Evolutionary conservation across 2,113 vertebrate species (phyloP), one percentile per base, ranked within the genome.

Genomic region (Anhinga rufa): DNA sequence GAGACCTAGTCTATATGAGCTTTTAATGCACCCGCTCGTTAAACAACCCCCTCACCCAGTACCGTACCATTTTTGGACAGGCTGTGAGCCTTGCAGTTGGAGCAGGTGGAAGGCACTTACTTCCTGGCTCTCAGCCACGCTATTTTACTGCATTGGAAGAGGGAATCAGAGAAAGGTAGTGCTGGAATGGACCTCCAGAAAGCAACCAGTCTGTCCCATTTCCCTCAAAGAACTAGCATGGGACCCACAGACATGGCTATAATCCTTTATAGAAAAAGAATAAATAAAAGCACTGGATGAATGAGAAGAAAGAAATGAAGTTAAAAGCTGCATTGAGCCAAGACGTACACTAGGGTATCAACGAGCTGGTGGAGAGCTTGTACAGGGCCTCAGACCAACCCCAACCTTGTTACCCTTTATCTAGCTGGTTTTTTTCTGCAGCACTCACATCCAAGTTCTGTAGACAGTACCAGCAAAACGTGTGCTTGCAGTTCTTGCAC

Each of bases 401-500:
- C 46, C 71, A 93, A 58, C 3, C 8, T 32, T 2, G 3, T 22
- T 34, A 25, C 25, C 15, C 51, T 79, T 58, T 57, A 89, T 51
- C 32, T 75, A 68, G 40, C 8, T 70, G 0, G 0, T 2, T 46
- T n/a, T 72, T 51, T 29, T 28, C 7, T 12, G 34, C 17, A 72
- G 46, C 15, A 98, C 99, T 99, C 96, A 99, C 99, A 25, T 99
- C 99, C 97, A 99, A 95, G 82, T 98, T 99, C 97, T 99, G 99
- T 72, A 99, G 98, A 72, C 99, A 99, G 97, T 99, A 99, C 99
- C 99, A 99, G 98, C 99, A 99, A 96, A 99, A 99, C 0, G 99
- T 99, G 97, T 99, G 99, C 85, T 99, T 99, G 98, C 99, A 99
- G 97, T 99, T 99, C 96, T 99, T 99, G 77, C 99, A 99, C 98